Evolutionary conservation across 1,140 invertebrate species (phyloP).

Genomic region (Brachionus angularis): DNA sequence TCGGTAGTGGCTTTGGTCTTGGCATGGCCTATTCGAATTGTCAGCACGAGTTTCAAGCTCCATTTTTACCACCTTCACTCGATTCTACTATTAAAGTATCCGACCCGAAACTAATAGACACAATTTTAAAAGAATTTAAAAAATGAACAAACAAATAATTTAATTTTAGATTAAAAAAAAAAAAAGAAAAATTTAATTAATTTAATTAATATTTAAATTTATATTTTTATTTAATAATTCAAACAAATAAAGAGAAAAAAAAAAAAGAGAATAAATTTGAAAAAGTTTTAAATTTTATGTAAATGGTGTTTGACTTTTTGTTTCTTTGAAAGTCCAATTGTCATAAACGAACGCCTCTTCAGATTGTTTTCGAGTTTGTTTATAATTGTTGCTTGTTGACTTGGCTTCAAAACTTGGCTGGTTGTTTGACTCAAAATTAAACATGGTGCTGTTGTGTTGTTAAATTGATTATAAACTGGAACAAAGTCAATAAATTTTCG

Average conservation of each 20-base stretch:
- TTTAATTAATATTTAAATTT: neutral
- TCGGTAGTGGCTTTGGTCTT: conserved; percentile 55
- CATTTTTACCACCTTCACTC: conserved; percentile 24
- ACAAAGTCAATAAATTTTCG: conserved; percentile 28
- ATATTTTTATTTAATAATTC: conserved; percentile 3
- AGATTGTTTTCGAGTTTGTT: neutral
- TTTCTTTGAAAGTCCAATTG: conserved; percentile 20
- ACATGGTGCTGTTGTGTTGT: too few species aligned
- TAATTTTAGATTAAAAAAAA: conserved; percentile 8
- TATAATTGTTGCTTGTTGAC: neutral
- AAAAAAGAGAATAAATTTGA: neutral
- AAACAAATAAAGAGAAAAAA: neutral
- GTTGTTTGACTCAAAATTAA: neutral
- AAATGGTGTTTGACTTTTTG: conserved; percentile 44
- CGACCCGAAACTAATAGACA: conserved; percentile 34
- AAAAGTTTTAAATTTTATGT: conserved; percentile 23
- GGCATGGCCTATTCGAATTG: conserved; percentile 62
- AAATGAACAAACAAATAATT: neutral
- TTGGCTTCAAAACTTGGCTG: conserved; percentile 6
- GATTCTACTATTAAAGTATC: conserved; percentile 22
- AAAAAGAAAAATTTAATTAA: conserved; percentile 5
- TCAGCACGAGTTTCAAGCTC: conserved; percentile 57
- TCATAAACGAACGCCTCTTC: conserved; percentile 16
- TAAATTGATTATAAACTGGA: conserved; percentile 23
- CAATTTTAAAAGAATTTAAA: conserved; percentile 30